Base-by-base conservation (phyloP, 2,113 vertebrate genomes). In the Eublepharis macularius region DNA sequence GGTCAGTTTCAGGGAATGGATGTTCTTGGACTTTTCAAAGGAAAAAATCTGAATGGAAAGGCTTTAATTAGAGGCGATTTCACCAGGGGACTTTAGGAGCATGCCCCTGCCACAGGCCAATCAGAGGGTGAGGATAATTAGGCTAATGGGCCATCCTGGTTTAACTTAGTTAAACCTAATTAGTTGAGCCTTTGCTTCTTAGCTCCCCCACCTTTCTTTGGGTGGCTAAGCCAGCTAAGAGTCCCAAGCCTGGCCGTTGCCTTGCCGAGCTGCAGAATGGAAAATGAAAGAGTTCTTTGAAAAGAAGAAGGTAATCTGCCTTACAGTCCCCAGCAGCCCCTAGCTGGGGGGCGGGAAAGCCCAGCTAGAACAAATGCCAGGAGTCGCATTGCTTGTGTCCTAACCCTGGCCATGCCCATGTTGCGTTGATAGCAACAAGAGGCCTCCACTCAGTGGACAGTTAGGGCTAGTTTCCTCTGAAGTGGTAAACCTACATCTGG, bases 11-110 rank as follows among this genome's bases (percentile, higher is more conserved):
- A 57, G 54, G 6, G 54, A 57, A 11, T 13, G 49, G n/a, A n/a
- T 13, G 12, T 51, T 51, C 49, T n/a, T n/a, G n/a, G n/a, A n/a
- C n/a, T n/a, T n/a, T n/a, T n/a, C n/a, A n/a, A n/a, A n/a, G n/a
- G n/a, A n/a, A n/a, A n/a, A n/a, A n/a, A n/a, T n/a, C n/a, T n/a
- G 9, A 17, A 10, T n/a, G 34, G 7, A 49, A 29, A 29, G 41
- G 76, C 51, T 81, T 39, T 63, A 85, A 69, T 76, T n/a, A 65
- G 41, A 74, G 85, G 41, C 1, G 24, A 1, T 66, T 87, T 85
- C 19, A 17, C 77, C 65, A 1, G 17, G 9, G 0, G 0, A 9
- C 7, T 36, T 0, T 0, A 69, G 24, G n/a, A 19, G 2, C 36
- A 7, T 10, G 1, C 17, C 36, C 51, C 75, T 4, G 19, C 36